phyloP scores from a whole-genome alignment of 2,113 vertebrate genomes.

The Tachuris rubrigastra region DNA sequence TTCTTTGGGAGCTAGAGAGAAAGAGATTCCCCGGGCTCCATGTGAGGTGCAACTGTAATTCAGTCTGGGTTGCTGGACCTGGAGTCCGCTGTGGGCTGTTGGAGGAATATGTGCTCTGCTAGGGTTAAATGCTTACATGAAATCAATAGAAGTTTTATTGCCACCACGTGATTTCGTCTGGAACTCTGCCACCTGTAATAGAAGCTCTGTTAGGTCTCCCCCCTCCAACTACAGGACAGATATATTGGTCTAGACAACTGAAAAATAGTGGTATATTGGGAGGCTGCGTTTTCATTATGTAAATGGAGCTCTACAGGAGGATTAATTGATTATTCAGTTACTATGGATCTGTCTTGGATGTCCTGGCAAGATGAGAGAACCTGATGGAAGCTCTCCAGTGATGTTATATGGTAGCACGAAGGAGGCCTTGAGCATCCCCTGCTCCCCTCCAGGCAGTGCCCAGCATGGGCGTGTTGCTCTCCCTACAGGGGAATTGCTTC shows the following conservation, averaged over 20 bases:
- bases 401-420: constrained; percentile 30
- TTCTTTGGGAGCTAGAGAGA: not conserved
- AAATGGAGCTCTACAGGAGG: constrained; percentile 75
- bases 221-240: constrained; percentile 66
- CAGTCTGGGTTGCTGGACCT: not conserved
- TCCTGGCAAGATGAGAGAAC: constrained; percentile 67
- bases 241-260: constrained; percentile 78
- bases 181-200: constrained; percentile 68
- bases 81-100: constrained; percentile 7
- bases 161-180: constrained; percentile 64
- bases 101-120: not conserved
- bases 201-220: constrained; percentile 69
- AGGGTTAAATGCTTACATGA: constrained; percentile 66
- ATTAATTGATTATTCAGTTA: constrained; percentile 81
- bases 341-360: constrained; percentile 68
- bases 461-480: not conserved
- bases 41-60: constrained; percentile 31
- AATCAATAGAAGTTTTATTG: constrained; percentile 63
- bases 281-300: constrained; percentile 76
- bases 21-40: not conserved
- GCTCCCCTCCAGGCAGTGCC: not conserved
- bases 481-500: not conserved
- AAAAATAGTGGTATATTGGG: constrained; percentile 71
- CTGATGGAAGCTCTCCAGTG: constrained; percentile 48
- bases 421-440: not conserved